phyloP scores from a whole-genome alignment of 53 echinoderm and acorn worm species.

The Paelopatides confundens region DNA sequence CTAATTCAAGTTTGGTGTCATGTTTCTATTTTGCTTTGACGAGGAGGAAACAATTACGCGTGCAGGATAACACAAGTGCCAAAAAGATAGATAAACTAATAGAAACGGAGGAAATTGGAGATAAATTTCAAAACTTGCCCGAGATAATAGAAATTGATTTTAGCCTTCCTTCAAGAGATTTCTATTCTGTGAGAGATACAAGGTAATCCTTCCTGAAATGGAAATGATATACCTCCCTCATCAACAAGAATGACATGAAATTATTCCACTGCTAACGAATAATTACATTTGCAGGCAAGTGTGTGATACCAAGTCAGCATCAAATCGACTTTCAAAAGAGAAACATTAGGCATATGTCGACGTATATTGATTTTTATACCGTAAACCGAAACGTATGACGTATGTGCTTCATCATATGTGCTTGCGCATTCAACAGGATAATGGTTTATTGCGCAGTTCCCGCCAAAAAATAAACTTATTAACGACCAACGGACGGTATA shows the following conservation, averaged over 20 bases:
- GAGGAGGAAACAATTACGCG: conserved; percentile 17
- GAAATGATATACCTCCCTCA: conserved; percentile 12
- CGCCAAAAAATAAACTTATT: too few species aligned
- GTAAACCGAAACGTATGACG: background rate
- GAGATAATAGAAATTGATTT: conserved; percentile 24
- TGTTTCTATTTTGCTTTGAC: background rate
- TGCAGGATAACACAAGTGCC: conserved; percentile 13
- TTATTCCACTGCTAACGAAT: conserved; percentile 22
- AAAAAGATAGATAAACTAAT: background rate
- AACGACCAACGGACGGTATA: too few species aligned
- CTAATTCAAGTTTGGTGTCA: conserved; percentile 27
- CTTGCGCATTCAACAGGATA: background rate
- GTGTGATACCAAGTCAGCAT: background rate
- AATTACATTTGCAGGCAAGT: conserved; percentile 18
- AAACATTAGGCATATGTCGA: too few species aligned
- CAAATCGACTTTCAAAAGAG: background rate
- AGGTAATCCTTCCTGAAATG: background rate
- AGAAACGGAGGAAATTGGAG: conserved; percentile 2
- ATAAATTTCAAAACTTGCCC: conserved; percentile 14
- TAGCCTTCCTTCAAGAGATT: background rate
- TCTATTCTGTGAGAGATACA: background rate
- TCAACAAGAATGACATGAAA: conserved; percentile 10
- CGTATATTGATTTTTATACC: too few species aligned
- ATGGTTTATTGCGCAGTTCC: too few species aligned
- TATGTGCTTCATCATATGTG: background rate